Evolutionary conservation across 2,797 vertebrate species (phyloP).

Genomic region (Tokudaia tokunoshimensis): DNA sequence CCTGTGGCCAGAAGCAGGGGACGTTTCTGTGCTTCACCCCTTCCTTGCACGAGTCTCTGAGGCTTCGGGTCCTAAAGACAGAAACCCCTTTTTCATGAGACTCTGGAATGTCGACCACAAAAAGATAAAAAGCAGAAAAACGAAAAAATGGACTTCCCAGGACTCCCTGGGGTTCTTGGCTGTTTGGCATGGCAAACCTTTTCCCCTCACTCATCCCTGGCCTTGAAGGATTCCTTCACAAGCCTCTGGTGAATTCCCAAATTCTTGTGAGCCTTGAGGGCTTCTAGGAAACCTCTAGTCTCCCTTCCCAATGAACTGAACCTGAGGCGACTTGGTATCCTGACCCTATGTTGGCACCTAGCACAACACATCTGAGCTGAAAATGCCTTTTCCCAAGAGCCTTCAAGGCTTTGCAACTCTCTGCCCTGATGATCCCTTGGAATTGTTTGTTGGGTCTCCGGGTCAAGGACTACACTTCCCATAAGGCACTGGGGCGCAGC

Average conservation of each 20-base stretch:
- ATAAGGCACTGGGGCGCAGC: not conserved
- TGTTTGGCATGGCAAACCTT: not conserved
- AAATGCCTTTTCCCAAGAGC: not conserved
- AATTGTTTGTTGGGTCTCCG: accelerated
- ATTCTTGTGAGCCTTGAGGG: not conserved
- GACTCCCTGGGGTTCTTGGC: not conserved
- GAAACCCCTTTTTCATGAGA: not conserved
- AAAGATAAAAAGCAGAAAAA: not conserved
- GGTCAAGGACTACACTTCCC: constrained; percentile 59
- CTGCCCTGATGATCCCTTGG: accelerated
- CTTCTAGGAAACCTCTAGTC: not conserved
- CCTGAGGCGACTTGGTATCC: not conserved
- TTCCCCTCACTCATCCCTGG: not conserved
- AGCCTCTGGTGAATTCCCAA: not conserved
- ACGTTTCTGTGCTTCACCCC: not conserved
- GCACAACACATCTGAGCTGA: not conserved
- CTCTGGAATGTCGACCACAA: not conserved
- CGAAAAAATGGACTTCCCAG: not conserved
- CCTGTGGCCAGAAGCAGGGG: not conserved
- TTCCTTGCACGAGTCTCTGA: no score
- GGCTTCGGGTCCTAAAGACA: not conserved
- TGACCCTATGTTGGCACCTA: not conserved
- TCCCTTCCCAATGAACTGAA: not conserved
- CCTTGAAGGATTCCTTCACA: not conserved
- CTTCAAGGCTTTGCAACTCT: not conserved